Evolutionary conservation across 2,888 invertebrate genomes (phyloP).

Genomic region (Herminia tarsipennalis): DNA sequence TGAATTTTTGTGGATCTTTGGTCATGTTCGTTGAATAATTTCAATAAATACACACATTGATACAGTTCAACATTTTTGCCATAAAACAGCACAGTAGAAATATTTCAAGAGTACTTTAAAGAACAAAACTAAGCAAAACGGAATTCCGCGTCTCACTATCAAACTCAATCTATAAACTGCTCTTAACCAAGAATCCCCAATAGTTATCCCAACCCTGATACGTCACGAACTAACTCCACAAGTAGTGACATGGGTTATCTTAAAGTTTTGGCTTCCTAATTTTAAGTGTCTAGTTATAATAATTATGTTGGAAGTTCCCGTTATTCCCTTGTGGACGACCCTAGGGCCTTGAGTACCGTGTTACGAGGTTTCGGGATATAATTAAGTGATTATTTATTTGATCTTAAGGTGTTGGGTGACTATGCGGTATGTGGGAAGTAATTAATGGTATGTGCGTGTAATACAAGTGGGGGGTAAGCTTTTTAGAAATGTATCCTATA

Average conservation of each 20-base stretch:
- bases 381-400: constrained; percentile 8
- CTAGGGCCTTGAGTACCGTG: constrained; percentile 3
- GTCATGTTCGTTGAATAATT: too few species aligned
- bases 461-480: background rate
- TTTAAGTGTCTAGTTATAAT: constrained; percentile 55
- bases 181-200: background rate
- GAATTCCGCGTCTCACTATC: too few species aligned
- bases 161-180: too few species aligned
- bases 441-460: background rate
- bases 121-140: too few species aligned
- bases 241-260: constrained; percentile 51
- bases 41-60: too few species aligned
- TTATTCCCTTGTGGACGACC: constrained; percentile 33
- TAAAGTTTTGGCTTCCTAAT: constrained; percentile 45
- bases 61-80: too few species aligned
- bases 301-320: constrained; percentile 46
- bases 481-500: too few species aligned
- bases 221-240: constrained; percentile 39
- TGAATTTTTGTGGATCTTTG: too few species aligned
- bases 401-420: constrained; percentile 1
- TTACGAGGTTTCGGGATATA: constrained; percentile 1
- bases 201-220: constrained; percentile 11
- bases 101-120: too few species aligned
- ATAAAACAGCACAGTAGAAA: too few species aligned
- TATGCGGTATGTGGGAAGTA: background rate